Evolutionary conservation across 37 sponge, comb jelly and placozoan genomes (phyloP).

Genomic region (Halichondria panicea): DNA sequence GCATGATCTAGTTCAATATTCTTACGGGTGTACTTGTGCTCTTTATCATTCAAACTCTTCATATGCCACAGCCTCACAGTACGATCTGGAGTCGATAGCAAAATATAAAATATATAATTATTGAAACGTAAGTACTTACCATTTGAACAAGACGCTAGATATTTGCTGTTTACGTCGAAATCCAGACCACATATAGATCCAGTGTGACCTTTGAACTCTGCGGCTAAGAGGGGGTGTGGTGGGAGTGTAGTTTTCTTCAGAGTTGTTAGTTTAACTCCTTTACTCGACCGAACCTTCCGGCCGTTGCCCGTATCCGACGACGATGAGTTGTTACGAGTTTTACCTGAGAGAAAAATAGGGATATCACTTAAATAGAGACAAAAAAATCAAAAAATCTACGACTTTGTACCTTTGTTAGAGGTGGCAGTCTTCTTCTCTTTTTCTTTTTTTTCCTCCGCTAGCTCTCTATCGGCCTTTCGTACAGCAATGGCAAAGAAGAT

Average conservation of each 20-base stretch:
- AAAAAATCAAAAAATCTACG: no score
- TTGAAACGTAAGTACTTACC: conserved; percentile 43
- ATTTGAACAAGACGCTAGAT: conserved; percentile 73
- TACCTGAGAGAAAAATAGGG: no score
- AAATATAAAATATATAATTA: neutral
- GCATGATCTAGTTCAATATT: conserved; percentile 71
- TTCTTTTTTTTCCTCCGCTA: no score
- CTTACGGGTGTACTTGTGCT: conserved; percentile 73
- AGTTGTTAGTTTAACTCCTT: no score
- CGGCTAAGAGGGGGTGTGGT: conserved; percentile 75
- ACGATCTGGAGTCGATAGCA: conserved; percentile 51
- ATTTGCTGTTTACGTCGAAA: conserved; percentile 72
- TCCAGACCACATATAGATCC: conserved; percentile 61
- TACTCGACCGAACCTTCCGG: no score
- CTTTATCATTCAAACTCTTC: conserved; percentile 75
- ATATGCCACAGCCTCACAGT: conserved; percentile 74
- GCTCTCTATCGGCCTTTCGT: no score
- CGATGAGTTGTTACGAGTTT: no score
- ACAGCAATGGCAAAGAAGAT: no score
- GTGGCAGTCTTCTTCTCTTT: no score
- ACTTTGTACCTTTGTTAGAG: no score
- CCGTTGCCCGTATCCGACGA: no score
- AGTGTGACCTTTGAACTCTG: conserved; percentile 90
- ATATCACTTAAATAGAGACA: no score
- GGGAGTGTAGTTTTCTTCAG: conserved; percentile 27